Base-by-base conservation (phyloP, 64 coral and sea anemone species). In the Anthopleura sola region DNA sequence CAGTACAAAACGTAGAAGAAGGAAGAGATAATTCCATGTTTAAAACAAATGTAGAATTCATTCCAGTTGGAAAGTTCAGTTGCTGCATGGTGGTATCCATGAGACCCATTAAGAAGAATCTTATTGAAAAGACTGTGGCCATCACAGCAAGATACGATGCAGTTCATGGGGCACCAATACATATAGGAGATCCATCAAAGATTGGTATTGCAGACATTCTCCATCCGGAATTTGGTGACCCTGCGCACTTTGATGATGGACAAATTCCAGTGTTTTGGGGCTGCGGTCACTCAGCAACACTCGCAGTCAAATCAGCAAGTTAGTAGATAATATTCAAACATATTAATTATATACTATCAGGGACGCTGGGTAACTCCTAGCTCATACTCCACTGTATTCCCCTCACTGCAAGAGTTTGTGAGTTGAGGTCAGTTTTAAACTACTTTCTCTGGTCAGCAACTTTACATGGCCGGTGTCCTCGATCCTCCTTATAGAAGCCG, bases 151-250 rank as follows among this genome's bases (percentile, higher is more conserved):
- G 28, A 50, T 93, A 85, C 26, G 49, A 88, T 36, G 80, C 66
- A 39, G 86, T 85, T 28, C 91, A 93, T 88, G 91, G 91, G 31
- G 86, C 91, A 24, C 91, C 91, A 47, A 88, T 93, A 60, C 91
- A 93, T 84, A 85, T 93, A 31, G 91, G 91, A 1, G 85, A 93
- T 84, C 86, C 91, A 39, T 21, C 78, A 37, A 74, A 88, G 49
- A 93, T 93, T 80, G 91, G 91, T 48, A 93, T 93, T 47, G 80
- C 37, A 9, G 81, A 83, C 32, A 36, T 80, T 31, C 0, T 81
- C 19, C n/a, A 46, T 5, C 32, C 37, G 31, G 56, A 88, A 5
- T 66, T 64, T 80, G 91, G 91, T 0, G 80, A 88, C 0, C 29
- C 38, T 47, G 33, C 62, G 12, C 80, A 78, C 36, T 18, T 93